Evolutionary conservation across 64 coral and sea anemone species (phyloP).

Genomic region (Actinia equina): DNA sequence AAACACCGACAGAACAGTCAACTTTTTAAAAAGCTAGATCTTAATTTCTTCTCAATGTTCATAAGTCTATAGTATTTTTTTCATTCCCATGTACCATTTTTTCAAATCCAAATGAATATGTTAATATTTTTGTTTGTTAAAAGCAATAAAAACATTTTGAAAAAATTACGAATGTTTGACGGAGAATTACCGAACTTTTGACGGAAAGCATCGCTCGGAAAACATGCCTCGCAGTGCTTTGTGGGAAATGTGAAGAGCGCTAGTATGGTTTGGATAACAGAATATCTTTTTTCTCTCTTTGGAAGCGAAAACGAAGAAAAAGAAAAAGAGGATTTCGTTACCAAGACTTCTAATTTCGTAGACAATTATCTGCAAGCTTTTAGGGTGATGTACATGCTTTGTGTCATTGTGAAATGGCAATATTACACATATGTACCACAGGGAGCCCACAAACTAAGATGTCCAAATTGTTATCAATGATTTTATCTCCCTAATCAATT

Average conservation of each 20-base stretch:
- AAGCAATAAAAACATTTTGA: not conserved
- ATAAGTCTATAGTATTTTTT: no score
- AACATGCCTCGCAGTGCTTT: not conserved
- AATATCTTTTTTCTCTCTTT: not conserved
- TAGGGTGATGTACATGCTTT: conserved; percentile 44
- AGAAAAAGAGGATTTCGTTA: conserved; percentile 53
- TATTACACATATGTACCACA: not conserved
- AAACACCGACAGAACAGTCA: not conserved
- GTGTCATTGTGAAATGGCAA: not conserved
- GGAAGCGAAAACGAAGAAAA: not conserved
- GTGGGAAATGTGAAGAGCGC: no score
- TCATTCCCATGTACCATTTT: not conserved
- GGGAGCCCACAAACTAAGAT: not conserved
- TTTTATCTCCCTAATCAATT: no score
- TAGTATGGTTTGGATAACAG: not conserved
- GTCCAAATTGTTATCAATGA: not conserved
- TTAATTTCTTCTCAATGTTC: no score
- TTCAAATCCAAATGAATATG: not conserved
- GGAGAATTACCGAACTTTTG: not conserved
- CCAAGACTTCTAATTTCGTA: conserved; percentile 58
- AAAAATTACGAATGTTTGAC: not conserved
- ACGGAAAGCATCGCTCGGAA: not conserved
- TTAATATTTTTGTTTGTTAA: not conserved
- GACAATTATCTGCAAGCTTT: conserved; percentile 72
- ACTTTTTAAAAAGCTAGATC: no score